Evolutionary conservation across 2,888 invertebrate genomes (phyloP).

Genomic region (Polyommatus icarus): DNA sequence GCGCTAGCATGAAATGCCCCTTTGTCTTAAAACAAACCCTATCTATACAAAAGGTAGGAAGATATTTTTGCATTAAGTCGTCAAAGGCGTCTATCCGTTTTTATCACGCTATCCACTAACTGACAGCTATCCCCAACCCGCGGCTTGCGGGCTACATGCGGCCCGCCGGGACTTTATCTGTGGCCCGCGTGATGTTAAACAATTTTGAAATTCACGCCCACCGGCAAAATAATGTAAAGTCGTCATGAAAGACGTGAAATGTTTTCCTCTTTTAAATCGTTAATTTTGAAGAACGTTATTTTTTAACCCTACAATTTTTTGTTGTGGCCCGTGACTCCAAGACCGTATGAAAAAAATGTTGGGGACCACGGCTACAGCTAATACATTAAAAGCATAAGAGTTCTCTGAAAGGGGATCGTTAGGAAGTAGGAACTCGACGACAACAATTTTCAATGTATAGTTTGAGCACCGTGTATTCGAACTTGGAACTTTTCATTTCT

Average conservation of each 20-base stretch:
- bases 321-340: no score
- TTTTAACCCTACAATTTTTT: no score
- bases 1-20: neutral
- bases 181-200: no score
- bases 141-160: no score
- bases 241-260: no score
- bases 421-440: slow-evolving; percentile 33
- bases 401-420: slow-evolving; percentile 34
- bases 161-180: no score
- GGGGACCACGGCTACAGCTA: slow-evolving; percentile 23
- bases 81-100: slow-evolving; percentile 32
- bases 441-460: slow-evolving; percentile 34
- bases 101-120: slow-evolving; percentile 30
- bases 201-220: no score
- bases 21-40: neutral
- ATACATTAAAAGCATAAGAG: slow-evolving; percentile 34
- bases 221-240: no score
- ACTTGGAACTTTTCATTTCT: slow-evolving; percentile 11
- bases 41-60: neutral
- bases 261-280: no score
- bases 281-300: no score
- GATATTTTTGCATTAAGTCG: slow-evolving; percentile 27
- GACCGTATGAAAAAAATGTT: no score
- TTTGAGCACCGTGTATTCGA: neutral
- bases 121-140: no score